Evolutionary conservation across 2,797 vertebrate genomes (phyloP), one percentile per base, ranked within the genome.

Genomic region (Mycteria americana): DNA sequence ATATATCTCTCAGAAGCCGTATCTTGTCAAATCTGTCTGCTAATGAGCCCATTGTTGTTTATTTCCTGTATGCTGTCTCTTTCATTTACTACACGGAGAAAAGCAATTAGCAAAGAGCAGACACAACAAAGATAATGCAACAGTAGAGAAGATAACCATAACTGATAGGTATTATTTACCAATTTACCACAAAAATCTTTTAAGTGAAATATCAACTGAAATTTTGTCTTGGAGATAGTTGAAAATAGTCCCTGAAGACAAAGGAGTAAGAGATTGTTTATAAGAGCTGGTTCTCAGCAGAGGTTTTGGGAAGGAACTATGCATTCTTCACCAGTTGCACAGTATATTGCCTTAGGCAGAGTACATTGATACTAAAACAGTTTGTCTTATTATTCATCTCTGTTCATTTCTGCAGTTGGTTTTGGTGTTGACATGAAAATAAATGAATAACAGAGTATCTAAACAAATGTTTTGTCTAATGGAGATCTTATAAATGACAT

Each of bases 401-500:
- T 80, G 69, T 33, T 97, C 84, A 84, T 91, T 97, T 96, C 89
- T 97, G 93, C 91, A 75, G 65, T 96, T 75, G 91, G 92, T 96
- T 96, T 95, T 92, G 92, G 93, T 96, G 95, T 89, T 96, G 97
- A 97, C 96, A 97, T 73, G 79, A 93, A 97, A 97, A 95, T 92
- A 97, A 97, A 97, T 96, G 33, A 96, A 92, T 86, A 95, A 88
- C 95, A 96, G 91, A 97, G 85, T 93, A 95, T 89, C 92, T 97
- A 97, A 97, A 97, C 92, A 97, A 97, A 96, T 73, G 91, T 94
- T 97, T 97, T 94, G 95, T 96, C 91, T 97, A 96, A 96, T 95
- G 87, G 79, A 93, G 94, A 89, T 88, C 78, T 81, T 88, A 78
- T 63, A 97, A 97, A 95, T 86, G 78, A 97, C 91, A 97, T 81